Evolutionary conservation across 2,888 invertebrate species (phyloP), one percentile per base, ranked within the genome.

Genomic region (Blastobasis adustella): DNA sequence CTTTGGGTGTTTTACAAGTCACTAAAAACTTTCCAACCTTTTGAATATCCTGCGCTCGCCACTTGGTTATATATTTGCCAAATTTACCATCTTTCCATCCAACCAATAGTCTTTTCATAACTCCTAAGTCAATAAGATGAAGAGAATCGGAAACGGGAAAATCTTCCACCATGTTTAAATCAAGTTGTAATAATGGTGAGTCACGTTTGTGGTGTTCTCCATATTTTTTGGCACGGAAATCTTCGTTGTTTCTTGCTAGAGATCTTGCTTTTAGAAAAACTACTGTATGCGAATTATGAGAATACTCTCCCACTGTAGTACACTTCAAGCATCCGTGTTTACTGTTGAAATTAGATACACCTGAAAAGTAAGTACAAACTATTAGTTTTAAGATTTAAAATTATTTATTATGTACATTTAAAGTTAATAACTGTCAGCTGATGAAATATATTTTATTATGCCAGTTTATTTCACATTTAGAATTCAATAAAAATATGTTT

Each of bases 121-220:
- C 5, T 0, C 65, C 63, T 0, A 65, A 45, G 41, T 65, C 63
- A 5, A 67, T 57, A 10, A 65, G 47, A 48, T 67, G 62, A 1
- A 65, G 45, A 0, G 63, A 62, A 47, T 65, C 64, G 0, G 51
- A 45, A 6, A 67, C 61, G 0, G 61, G 60, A 51, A 67, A 56
- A 47, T 60, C 58, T 50, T 65, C 48, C 7, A 66, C 44, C 62
- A 65, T 64, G 44, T 65, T 58, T 6, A 66, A 62, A 0, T 52
- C 52, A 0, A 64, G 41, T 43, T 55, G 36, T 6, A 63, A 40
- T 5, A 63, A 41, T 1, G 60, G 62, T 1, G 62, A 58, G 42
- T 63, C 61, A 0, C 2, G 0, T 43, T 66, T 66, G 39, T 64
- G 63, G 41, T 64, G 63, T 8, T 5, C 4, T 4, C 55, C 60